These are phyloP conservation scores for Griposia aprilina DNA, from an alignment of 2,888 invertebrate species.

Conservation along the genomic window DNA sequence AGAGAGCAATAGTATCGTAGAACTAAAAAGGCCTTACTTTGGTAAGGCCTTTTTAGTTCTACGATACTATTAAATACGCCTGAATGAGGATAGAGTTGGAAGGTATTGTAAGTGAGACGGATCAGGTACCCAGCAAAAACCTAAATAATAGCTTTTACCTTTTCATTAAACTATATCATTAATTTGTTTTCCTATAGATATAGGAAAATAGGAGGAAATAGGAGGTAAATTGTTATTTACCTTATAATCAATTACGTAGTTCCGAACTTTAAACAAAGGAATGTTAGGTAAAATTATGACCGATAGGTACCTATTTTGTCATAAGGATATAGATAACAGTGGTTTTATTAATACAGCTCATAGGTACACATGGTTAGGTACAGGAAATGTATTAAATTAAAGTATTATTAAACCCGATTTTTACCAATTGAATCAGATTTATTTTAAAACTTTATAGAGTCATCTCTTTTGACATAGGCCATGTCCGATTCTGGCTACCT, in stretches of 20 bases:
- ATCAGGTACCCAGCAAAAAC: background rate
- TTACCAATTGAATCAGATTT: background rate
- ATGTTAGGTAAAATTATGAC: background rate
- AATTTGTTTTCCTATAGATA: background rate
- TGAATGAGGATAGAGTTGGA: slow-evolving; percentile 10
- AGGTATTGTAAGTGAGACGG: slow-evolving; percentile 1
- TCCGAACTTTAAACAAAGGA: background rate
- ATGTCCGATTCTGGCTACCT: background rate
- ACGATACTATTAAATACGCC: slow-evolving; percentile 19
- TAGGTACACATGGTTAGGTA: background rate
- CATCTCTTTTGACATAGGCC: slow-evolving; percentile 12
- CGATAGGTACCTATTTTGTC: background rate
- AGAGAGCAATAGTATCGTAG: slow-evolving; percentile 37
- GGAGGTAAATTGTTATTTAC: too few species aligned
- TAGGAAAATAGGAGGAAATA: too few species aligned
- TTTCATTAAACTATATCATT: background rate
- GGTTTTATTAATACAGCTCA: background rate
- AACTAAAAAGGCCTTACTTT: too few species aligned
- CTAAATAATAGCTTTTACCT: background rate
- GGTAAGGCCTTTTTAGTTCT: slow-evolving; percentile 35
- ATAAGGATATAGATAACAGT: background rate
- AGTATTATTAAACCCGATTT: background rate
- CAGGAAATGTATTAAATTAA: background rate
- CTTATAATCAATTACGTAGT: background rate
- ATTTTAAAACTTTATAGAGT: background rate